Conservation (phyloP, 2,113 vertebrate genomes). For the Phalacrocorax carbo region DNA sequence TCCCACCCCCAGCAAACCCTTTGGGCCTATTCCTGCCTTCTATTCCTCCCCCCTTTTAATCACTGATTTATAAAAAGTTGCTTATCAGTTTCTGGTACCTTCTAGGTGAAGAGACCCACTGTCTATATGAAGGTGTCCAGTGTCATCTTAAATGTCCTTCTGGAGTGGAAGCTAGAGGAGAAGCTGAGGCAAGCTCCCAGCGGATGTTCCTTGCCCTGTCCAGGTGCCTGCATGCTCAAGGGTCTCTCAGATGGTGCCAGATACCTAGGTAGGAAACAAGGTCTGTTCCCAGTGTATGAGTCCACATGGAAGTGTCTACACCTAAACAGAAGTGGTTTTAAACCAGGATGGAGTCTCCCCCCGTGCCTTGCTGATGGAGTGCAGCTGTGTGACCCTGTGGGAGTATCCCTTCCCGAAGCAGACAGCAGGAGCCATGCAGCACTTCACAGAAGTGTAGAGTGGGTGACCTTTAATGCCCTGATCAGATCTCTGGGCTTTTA, state of each 20-base stretch:
- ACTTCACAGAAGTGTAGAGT: not conserved
- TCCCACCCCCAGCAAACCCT: not conserved
- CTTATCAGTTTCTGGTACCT: not conserved
- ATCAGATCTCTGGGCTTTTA: not conserved
- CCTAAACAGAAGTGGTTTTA: not conserved
- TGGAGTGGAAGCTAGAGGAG: not conserved
- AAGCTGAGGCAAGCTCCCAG: not conserved
- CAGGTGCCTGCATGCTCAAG: not conserved
- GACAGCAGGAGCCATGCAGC: accelerated
- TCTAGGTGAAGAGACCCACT: not conserved
- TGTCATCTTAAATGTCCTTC: not conserved
- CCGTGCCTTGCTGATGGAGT: not conserved
- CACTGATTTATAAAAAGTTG: not conserved
- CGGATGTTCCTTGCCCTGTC: not conserved
- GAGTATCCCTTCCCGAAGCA: not conserved
- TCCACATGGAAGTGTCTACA: not conserved
- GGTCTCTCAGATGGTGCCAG: not conserved
- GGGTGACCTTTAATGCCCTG: not conserved
- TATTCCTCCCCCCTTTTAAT: not conserved
- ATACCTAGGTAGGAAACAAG: not conserved
- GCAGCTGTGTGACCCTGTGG: not conserved
- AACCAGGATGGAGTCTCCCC: not conserved
- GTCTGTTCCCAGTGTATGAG: not conserved
- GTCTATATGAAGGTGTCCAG: not conserved
- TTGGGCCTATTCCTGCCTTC: not conserved